Evolutionary conservation across 2,113 vertebrate species (phyloP).

Genomic region (Gasterosteus nipponicus): DNA sequence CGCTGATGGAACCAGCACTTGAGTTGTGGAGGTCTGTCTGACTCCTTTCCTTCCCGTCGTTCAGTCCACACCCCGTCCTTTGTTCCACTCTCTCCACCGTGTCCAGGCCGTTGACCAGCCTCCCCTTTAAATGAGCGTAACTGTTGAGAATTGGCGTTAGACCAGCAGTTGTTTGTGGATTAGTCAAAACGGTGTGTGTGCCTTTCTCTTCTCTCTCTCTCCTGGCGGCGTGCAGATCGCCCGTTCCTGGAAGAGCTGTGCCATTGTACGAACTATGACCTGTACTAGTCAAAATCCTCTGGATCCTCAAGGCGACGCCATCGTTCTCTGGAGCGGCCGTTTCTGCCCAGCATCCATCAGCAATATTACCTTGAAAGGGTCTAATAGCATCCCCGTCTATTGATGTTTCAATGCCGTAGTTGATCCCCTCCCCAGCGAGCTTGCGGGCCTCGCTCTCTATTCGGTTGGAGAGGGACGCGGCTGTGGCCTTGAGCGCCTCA

Average conservation of each 20-base stretch:
- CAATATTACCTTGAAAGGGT: conserved; percentile 61
- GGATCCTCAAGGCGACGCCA: conserved; percentile 80
- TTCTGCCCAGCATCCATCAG: conserved; percentile 78
- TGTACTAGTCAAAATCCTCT: conserved; percentile 81
- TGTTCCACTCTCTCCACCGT: conserved; percentile 22
- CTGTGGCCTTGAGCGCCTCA: conserved; percentile 93
- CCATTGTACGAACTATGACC: conserved; percentile 83
- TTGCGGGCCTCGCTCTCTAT: conserved; percentile 93
- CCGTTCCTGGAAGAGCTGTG: conserved; percentile 83
- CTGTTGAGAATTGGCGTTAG: conserved; percentile 58
- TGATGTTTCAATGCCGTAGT: conserved; percentile 79
- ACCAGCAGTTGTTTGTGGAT: conserved; percentile 37
- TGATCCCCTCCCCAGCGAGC: conserved; percentile 86
- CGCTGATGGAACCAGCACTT: conserved; percentile 90
- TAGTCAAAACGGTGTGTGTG: conserved; percentile 71
- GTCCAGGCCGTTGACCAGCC: conserved; percentile 40
- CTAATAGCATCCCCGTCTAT: conserved; percentile 62
- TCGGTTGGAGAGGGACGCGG: conserved; percentile 91
- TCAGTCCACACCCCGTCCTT: conserved; percentile 9
- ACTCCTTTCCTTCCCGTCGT: conserved; percentile 8
- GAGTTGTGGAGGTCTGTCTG: conserved; percentile 67
- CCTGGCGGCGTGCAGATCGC: conserved; percentile 84
- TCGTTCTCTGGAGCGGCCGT: conserved; percentile 71
- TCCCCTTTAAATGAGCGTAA: conserved; percentile 62
- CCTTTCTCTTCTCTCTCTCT: conserved; percentile 80